Conservation (phyloP, 2,113 vertebrate species). For the Emydura subglobosa region DNA sequence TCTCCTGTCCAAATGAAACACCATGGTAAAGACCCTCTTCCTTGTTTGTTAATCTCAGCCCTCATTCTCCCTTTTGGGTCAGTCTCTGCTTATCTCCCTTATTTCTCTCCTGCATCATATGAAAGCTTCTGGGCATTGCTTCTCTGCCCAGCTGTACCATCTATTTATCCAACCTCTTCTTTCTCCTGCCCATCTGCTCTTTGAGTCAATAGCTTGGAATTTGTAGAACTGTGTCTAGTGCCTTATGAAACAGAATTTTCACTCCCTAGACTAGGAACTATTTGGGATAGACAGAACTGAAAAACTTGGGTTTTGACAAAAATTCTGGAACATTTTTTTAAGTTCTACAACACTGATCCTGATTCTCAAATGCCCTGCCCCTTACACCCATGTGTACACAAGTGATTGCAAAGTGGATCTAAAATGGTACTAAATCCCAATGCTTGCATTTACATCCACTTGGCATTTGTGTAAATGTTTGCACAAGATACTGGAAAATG, state of each 20-base stretch:
- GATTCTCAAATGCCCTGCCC: not conserved
- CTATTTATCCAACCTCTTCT: not conserved
- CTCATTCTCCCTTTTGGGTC: not conserved
- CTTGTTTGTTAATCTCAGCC: not conserved
- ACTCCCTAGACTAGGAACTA: not conserved
- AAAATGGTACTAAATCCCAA: not conserved
- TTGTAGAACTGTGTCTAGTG: conserved; percentile 25
- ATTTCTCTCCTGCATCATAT: not conserved
- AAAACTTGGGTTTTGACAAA: not conserved
- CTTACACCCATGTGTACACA: not conserved
- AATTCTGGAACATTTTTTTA: not conserved
- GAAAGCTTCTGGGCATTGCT: not conserved
- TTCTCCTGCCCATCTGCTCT: not conserved
- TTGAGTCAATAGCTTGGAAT: not conserved
- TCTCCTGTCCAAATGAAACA: not conserved
- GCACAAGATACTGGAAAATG: not conserved
- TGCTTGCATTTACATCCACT: not conserved
- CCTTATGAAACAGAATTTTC: conserved; percentile 5
- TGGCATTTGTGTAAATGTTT: not conserved
- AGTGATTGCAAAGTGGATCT: not conserved
- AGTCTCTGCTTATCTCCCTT: not conserved
- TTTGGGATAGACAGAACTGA: conserved; percentile 7
- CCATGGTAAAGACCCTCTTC: not conserved
- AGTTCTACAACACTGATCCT: not conserved
- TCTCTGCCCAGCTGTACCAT: not conserved